A percentile compares a stretch with the other conserved stretches of the same genome.
phyloP scores from a whole-genome alignment of 2,797 vertebrate species.

The Pitangus sulphuratus region DNA sequence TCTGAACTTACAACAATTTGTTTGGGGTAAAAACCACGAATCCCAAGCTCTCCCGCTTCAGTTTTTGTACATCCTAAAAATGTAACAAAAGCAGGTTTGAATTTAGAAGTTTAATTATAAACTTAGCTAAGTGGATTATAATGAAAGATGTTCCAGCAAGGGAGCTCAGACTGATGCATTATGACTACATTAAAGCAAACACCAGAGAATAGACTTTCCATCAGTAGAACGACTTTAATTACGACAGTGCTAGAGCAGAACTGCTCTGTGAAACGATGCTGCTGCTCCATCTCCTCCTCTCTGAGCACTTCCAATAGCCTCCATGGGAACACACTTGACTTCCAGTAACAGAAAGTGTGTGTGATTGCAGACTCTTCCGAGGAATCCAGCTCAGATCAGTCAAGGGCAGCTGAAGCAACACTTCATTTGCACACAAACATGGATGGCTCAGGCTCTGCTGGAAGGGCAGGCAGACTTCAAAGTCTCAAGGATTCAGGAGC shows the following conservation, averaged over 20 bases:
- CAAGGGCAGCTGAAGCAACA: not conserved
- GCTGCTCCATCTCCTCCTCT: conserved; percentile 47
- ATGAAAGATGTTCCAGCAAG: conserved; percentile 79
- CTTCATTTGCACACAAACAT: not conserved
- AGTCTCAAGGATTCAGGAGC: not conserved
- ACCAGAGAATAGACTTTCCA: conserved; percentile 78
- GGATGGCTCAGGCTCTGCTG: not conserved
- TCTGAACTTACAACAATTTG: not conserved
- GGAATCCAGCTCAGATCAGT: not conserved
- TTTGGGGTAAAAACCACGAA: conserved; percentile 14
- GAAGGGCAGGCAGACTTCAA: not conserved
- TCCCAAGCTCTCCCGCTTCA: conserved; percentile 46
- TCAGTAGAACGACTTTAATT: conserved; percentile 79
- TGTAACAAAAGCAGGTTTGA: conserved; percentile 73
- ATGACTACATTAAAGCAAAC: conserved; percentile 79
- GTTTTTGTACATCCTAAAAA: conserved; percentile 44
- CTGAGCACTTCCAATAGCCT: conserved; percentile 47
- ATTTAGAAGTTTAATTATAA: conserved; percentile 81
- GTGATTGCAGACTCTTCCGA: not conserved
- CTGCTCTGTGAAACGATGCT: conserved; percentile 67
- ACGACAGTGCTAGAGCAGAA: conserved; percentile 74
- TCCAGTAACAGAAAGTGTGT: not conserved
- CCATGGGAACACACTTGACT: conserved; percentile 33
- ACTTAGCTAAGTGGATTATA: conserved; percentile 81
- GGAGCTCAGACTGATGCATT: conserved; percentile 76